Percentiles rank a stretch among this genome's conserved stretches.
These are phyloP conservation scores for Bettongia penicillata DNA, from an alignment of 2,113 vertebrate species.

Conservation along the genomic window DNA sequence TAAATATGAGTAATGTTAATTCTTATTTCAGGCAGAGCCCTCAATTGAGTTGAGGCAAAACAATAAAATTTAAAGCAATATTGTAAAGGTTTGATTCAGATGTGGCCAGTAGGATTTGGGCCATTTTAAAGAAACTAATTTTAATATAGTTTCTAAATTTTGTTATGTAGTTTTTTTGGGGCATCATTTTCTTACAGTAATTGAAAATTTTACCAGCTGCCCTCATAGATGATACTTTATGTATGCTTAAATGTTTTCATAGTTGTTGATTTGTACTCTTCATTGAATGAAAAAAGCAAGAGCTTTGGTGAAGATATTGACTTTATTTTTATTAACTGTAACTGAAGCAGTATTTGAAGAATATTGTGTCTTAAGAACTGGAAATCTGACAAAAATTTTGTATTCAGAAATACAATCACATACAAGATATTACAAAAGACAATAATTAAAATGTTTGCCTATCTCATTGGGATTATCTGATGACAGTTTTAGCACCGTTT, in stretches of 20 bases:
- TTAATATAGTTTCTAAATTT: not conserved
- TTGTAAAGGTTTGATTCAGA: not conserved
- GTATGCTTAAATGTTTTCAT: not conserved
- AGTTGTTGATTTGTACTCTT: not conserved
- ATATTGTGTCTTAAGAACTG: not conserved
- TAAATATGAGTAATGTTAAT: not conserved
- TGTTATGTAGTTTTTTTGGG: not conserved
- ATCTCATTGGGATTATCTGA: not conserved
- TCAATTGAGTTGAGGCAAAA: not conserved
- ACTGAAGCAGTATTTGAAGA: not conserved
- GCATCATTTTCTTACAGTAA: not conserved
- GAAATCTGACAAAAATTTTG: not conserved
- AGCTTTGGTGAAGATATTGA: not conserved
- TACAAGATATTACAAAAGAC: not conserved
- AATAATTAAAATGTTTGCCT: not conserved
- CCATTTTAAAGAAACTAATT: not conserved
- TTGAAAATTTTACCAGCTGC: not conserved
- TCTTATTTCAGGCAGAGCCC: not conserved
- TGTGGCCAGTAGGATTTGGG: not conserved
- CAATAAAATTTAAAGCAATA: not conserved
- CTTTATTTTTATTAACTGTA: not conserved
- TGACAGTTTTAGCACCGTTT: not conserved
- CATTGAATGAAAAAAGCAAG: not conserved
- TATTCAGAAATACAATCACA: not conserved
- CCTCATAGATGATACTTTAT: not conserved